These are phyloP conservation scores for Taxidea taxus DNA, from an alignment of 2,113 vertebrate species.

Conservation along the genomic window DNA sequence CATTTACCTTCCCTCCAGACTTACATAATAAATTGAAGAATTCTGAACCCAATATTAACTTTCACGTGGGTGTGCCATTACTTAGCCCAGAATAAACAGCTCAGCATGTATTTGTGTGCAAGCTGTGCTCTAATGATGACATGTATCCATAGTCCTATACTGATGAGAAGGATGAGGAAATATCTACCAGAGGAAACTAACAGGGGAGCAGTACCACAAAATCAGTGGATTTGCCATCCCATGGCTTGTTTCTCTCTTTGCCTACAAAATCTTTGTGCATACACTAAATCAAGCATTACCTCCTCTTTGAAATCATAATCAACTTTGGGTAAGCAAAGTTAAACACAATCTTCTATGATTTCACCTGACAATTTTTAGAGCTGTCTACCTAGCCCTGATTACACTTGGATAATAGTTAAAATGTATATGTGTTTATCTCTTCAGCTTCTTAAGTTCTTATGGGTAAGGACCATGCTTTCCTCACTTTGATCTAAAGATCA, in stretches of 20 bases:
- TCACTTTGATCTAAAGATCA: neutral
- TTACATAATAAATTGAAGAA: neutral
- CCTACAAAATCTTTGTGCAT: neutral
- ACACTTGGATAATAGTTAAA: neutral
- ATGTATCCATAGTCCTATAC: neutral
- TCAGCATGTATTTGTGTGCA: neutral
- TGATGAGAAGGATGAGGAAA: neutral
- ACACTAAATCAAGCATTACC: neutral
- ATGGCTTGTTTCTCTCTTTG: neutral
- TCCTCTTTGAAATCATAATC: neutral
- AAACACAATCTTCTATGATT: neutral
- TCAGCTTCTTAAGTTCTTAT: neutral
- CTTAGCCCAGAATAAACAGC: neutral
- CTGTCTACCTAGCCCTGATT: neutral
- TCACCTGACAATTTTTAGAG: neutral
- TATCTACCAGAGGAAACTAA: neutral
- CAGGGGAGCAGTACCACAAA: neutral
- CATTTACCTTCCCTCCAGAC: neutral
- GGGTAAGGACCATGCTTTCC: neutral
- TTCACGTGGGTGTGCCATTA: neutral
- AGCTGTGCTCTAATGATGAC: neutral
- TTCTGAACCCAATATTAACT: neutral
- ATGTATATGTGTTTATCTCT: neutral
- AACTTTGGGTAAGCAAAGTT: neutral
- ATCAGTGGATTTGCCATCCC: neutral